phyloP scores from a whole-genome alignment of 1,140 invertebrate genomes.

The Mya arenaria region DNA sequence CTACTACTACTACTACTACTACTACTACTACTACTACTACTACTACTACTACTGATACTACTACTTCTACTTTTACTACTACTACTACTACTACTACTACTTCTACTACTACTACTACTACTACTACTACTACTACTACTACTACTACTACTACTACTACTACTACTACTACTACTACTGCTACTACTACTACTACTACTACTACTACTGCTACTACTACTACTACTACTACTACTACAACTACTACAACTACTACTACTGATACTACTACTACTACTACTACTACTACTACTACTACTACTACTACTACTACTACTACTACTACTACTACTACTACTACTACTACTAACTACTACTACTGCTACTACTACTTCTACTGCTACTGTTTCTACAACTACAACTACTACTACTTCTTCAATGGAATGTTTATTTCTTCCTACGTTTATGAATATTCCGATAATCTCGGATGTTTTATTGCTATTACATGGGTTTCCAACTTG shows the following conservation, averaged over 20 bases:
- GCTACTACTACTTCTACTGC: background rate
- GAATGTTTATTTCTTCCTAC: no score
- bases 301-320: background rate
- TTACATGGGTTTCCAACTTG: no score
- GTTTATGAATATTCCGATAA: no score
- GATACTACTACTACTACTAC: background rate
- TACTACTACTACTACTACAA: background rate
- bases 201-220: background rate
- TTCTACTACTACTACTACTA: background rate
- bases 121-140: background rate
- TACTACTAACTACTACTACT: background rate
- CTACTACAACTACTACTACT: background rate
- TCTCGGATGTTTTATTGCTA: no score
- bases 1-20: background rate
- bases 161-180: no score
- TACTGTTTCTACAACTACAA: background rate
- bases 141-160: background rate
- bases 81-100: background rate
- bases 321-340: background rate
- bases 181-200: no score
- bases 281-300: background rate
- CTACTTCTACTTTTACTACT: background rate
- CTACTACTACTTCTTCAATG: background rate
- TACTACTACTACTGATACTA: background rate
- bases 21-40: background rate